phyloP scores from a whole-genome alignment of 2,888 invertebrate species.

The Alitta virens region DNA sequence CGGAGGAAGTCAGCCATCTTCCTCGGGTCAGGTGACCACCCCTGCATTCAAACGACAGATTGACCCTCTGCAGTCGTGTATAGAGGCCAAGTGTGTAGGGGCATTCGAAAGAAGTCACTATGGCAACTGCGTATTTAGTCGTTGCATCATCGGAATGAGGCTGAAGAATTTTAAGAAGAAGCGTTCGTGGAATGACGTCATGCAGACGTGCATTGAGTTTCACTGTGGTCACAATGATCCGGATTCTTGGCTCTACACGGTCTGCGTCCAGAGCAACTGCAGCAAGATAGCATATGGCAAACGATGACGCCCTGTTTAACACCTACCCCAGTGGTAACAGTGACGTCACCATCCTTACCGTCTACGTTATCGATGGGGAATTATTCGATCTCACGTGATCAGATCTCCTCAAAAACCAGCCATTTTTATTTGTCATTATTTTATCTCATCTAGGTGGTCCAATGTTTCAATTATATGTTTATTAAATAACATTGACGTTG shows the following conservation, averaged over 20 bases:
- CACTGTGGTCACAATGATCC: conserved; percentile 4
- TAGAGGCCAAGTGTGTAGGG: conserved; percentile 10
- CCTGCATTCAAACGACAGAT: conserved; percentile 8
- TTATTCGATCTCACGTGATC: too few species aligned
- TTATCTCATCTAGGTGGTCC: too few species aligned
- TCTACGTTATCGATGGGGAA: too few species aligned
- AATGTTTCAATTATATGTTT: too few species aligned
- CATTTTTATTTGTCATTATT: too few species aligned
- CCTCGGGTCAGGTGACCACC: background rate
- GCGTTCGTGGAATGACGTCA: conserved; percentile 14
- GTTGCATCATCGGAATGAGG: background rate
- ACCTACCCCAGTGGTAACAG: too few species aligned
- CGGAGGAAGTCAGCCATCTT: too few species aligned
- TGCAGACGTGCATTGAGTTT: conserved; percentile 14
- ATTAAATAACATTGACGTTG: too few species aligned
- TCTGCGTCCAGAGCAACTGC: conserved; percentile 7
- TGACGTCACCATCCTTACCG: too few species aligned
- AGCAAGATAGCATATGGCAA: conserved; percentile 10
- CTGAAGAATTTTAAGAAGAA: background rate
- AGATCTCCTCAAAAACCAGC: too few species aligned
- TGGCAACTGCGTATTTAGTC: conserved; percentile 1
- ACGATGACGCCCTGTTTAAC: too few species aligned
- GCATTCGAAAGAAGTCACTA: background rate
- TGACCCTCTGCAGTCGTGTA: conserved; percentile 12
- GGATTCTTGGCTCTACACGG: conserved; percentile 3